Evolutionary conservation across 1,140 invertebrate species (phyloP), one percentile per base, ranked within the genome.

Genomic region (Magallana angulata): DNA sequence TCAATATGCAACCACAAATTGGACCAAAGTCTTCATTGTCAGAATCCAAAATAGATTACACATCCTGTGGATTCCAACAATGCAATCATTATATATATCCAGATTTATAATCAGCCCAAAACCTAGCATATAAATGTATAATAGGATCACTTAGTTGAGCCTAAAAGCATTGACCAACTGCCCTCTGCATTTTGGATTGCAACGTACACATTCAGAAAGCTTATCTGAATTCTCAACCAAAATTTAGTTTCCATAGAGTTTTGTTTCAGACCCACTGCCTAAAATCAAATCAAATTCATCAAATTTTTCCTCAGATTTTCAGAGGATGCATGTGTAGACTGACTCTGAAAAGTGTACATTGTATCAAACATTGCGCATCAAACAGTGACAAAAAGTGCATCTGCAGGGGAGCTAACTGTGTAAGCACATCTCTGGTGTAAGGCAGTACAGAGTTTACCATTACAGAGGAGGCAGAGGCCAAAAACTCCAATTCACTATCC

Each of bases 401-500:
- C 14, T 48, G 36, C 36, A 62, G 11, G 60, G 60, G 60, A 62
- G 60, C n/a, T 62, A 62, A 62, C 8, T 62, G 60, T 62, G 24
- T 76, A 76, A 76, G 68, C 68, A 36, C 60, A 62, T 30, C 24
- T 76, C 68, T 76, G 68, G 24, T 76, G 8, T 36, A 24, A 76
- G 14, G 24, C 36, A 12, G 18, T 24, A 71, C 36, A 64, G 60
- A 2, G 68, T 30, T 76, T 76, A 76, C 68, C 68, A 76, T 76
- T 30, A 76, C 68, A 36, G 68, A 76, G 24, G 68, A 76, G 30
- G 68, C 68, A 5, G 68, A 76, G 24, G 68, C 68, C 24, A 76
- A 36, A 76, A 76, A 76, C 68, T 76, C 68, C 68, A 76, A 76
- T 30, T 76, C 68, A 76, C 68, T 76, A 76, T 76, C 68, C 68